Conservation (phyloP, 2,113 vertebrate species). For the Halichoerus grypus region DNA sequence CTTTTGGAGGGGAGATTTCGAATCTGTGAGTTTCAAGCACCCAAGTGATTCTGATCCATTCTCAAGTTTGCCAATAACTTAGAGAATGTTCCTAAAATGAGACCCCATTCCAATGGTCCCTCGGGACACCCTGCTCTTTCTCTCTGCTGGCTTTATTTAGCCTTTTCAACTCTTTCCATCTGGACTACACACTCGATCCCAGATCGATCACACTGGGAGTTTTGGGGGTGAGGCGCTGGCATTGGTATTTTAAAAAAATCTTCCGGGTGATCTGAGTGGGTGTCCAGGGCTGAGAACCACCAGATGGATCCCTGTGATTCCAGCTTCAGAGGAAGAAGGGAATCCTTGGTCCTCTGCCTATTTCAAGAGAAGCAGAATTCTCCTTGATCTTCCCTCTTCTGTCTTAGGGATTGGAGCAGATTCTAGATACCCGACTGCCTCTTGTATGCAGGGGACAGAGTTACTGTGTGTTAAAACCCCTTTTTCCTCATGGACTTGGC, state of each 20-base stretch:
- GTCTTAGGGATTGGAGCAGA: neutral
- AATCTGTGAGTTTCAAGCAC: neutral
- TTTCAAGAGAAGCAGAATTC: neutral
- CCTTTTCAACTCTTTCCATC: neutral
- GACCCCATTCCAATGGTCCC: neutral
- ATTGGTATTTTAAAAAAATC: neutral
- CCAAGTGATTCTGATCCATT: neutral
- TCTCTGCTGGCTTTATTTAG: neutral
- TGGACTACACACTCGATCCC: neutral
- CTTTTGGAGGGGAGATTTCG: neutral
- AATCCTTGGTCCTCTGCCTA: neutral
- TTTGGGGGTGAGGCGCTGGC: neutral
- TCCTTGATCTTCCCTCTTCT: neutral
- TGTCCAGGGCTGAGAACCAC: neutral
- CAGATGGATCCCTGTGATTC: neutral
- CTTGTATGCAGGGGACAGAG: neutral
- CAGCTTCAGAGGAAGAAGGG: neutral
- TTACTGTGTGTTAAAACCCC: neutral
- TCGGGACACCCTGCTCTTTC: neutral
- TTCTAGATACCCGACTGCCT: neutral
- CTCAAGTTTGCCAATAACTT: neutral
- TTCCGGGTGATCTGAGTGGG: neutral
- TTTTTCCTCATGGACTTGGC: neutral
- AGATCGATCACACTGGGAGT: neutral
- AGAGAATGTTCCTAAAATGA: neutral